phyloP scores from a whole-genome alignment of 1,140 invertebrate genomes.

The Ladona fulva region DNA sequence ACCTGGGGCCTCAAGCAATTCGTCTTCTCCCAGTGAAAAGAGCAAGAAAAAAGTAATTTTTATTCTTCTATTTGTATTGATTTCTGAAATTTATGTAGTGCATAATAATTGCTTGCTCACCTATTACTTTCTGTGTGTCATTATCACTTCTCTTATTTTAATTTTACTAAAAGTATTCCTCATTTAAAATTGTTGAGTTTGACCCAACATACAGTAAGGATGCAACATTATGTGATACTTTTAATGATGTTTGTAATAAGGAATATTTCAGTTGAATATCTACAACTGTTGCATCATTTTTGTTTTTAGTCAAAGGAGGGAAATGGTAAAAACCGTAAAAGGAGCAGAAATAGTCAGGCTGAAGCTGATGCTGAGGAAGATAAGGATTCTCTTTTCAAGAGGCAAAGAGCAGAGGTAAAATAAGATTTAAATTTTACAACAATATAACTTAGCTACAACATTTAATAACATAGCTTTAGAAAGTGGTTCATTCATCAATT shows the following conservation, averaged over 20 bases:
- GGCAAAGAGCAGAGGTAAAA: slow-evolving; percentile 50
- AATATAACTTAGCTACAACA: too few species aligned
- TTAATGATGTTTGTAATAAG: background rate
- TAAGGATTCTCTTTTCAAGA: slow-evolving; percentile 43
- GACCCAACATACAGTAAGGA: too few species aligned
- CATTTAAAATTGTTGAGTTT: background rate
- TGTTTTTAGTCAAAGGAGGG: slow-evolving; percentile 40
- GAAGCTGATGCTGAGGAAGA: slow-evolving; percentile 53
- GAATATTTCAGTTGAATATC: slow-evolving; percentile 26
- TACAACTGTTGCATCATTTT: slow-evolving; percentile 40
- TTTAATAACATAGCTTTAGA: too few species aligned
- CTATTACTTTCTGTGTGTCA: too few species aligned
- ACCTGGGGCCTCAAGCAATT: slow-evolving; percentile 38
- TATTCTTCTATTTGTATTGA: too few species aligned
- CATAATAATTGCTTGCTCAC: too few species aligned
- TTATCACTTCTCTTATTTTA: too few species aligned
- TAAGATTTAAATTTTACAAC: too few species aligned
- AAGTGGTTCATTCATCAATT: too few species aligned
- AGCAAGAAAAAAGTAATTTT: slow-evolving; percentile 35
- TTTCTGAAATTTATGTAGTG: too few species aligned
- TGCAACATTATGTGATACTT: background rate
- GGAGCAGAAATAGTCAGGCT: slow-evolving; percentile 55
- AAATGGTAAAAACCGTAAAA: slow-evolving; percentile 61
- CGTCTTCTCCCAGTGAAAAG: slow-evolving; percentile 37
- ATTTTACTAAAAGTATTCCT: too few species aligned